Conservation (phyloP, 1,140 invertebrate genomes). For the Coboldia fuscipes region DNA sequence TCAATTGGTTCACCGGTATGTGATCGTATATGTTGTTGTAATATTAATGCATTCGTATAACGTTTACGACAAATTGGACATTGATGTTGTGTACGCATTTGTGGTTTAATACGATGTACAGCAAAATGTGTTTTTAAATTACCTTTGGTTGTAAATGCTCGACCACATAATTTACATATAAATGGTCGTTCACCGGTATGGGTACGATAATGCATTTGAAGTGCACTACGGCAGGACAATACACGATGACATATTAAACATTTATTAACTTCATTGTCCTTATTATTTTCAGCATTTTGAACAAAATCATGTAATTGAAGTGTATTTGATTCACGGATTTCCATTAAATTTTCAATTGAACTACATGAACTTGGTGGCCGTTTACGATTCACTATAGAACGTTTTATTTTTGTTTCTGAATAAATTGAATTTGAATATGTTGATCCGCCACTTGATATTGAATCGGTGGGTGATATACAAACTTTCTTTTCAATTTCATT, state of each 20-base stretch:
- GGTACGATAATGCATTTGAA: slow-evolving; percentile 98
- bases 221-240: slow-evolving; percentile 90
- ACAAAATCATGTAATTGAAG: slow-evolving; percentile 85
- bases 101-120: slow-evolving; percentile 85
- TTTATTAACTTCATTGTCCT: slow-evolving; percentile 88
- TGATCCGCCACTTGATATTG: slow-evolving; percentile 4
- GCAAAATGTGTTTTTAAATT: slow-evolving; percentile 99
- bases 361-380: not conserved
- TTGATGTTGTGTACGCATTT: slow-evolving; percentile 78
- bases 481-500: too few species aligned
- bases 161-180: slow-evolving; percentile 86
- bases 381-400: not conserved
- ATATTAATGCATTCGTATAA: slow-evolving; percentile 83
- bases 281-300: slow-evolving; percentile 91
- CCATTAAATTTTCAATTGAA: slow-evolving; percentile 90
- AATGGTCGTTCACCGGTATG: slow-evolving; percentile 74
- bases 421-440: too few species aligned
- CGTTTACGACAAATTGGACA: slow-evolving; percentile 97
- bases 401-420: too few species aligned
- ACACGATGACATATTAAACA: slow-evolving; percentile 95
- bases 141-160: slow-evolving; percentile 93
- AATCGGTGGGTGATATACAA: slow-evolving; percentile 60
- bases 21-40: slow-evolving; percentile 85
- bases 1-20: slow-evolving; percentile 34
- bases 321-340: slow-evolving; percentile 68